phyloP scores from a whole-genome alignment of 2,113 vertebrate genomes.

The Cephalopholis sonnerati region DNA sequence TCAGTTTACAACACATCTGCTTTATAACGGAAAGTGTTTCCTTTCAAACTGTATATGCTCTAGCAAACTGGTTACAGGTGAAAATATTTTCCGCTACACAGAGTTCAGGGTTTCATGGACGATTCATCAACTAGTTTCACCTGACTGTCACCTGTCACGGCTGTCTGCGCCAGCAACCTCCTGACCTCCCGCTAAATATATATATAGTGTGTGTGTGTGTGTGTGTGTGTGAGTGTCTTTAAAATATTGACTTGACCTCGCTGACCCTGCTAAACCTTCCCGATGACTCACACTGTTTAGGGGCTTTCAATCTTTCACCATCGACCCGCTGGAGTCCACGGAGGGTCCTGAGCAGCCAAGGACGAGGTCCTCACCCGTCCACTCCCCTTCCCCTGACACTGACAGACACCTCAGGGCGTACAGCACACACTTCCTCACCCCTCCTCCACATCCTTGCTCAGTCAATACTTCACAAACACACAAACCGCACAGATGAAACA shows the following conservation, averaged over 20 bases:
- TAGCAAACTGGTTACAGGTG: background rate
- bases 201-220: background rate
- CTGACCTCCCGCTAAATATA: conserved; percentile 30
- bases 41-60: background rate
- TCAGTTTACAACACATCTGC: background rate
- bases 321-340: conserved; percentile 33
- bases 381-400: background rate
- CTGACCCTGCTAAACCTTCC: conserved; percentile 35
- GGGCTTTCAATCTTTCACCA: conserved; percentile 52
- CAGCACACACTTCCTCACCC: conserved; percentile 26
- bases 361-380: background rate
- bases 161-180: conserved; percentile 16
- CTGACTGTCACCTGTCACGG: conserved; percentile 16
- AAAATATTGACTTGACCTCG: conserved; percentile 49
- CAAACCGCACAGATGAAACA: conserved; percentile 37
- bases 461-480: conserved; percentile 40
- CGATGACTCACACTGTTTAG: conserved; percentile 34
- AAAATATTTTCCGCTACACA: background rate
- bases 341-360: conserved; percentile 4
- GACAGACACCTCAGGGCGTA: conserved; percentile 29
- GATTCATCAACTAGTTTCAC: background rate
- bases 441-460: conserved; percentile 29
- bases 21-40: background rate
- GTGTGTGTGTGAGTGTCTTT: conserved; percentile 1
- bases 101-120: background rate